Conservation (phyloP, 2,797 vertebrate genomes). For the Setipinna tenuifilis region DNA sequence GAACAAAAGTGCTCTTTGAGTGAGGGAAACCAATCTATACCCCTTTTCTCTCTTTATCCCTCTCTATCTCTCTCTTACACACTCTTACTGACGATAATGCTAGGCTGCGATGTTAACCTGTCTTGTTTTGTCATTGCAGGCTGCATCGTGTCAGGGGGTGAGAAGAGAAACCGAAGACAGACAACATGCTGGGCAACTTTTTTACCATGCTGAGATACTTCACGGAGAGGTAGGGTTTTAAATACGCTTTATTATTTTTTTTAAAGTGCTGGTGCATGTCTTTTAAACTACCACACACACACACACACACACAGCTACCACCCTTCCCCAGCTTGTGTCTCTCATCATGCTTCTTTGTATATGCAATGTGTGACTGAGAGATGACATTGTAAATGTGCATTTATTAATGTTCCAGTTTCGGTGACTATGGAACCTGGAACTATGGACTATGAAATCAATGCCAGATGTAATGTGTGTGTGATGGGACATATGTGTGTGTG, state of each 20-base stretch:
- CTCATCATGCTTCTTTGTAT: no score
- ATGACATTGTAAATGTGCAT: not conserved
- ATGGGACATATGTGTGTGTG: not conserved
- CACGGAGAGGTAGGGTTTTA: conserved; percentile 36
- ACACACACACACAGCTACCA: not conserved
- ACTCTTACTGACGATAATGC: not conserved
- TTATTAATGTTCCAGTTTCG: not conserved
- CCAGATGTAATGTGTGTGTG: not conserved
- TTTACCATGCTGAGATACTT: conserved; percentile 37
- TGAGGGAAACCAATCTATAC: not conserved
- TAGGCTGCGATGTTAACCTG: not conserved
- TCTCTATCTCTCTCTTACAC: not conserved
- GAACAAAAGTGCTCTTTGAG: conserved; percentile 10
- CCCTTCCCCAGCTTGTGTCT: no score
- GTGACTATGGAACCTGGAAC: not conserved
- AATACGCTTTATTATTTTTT: not conserved
- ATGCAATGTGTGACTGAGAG: no score
- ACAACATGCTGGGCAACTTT: conserved; percentile 40
- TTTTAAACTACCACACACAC: not conserved
- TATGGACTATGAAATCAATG: no score
- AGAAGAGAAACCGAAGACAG: not conserved
- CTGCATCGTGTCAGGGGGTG: not conserved
- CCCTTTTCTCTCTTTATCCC: not conserved
- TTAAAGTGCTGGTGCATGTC: not conserved
- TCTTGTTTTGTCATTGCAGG: not conserved